Conservation (phyloP, 2,113 vertebrate genomes). For the Stegostoma tigrinum region DNA sequence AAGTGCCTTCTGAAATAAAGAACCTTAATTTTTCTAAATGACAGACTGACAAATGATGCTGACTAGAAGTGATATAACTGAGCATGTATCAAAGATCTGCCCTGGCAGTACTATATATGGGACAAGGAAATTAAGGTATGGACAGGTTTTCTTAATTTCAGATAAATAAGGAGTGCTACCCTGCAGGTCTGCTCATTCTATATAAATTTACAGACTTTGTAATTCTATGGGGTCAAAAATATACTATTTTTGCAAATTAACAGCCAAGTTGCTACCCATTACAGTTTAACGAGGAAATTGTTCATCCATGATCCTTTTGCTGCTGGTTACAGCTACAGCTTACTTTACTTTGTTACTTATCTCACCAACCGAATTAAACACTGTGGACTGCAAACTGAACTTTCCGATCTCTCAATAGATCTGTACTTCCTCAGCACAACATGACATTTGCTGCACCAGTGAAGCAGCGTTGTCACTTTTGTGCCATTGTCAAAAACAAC, state of each 20-base stretch:
- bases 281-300: neutral
- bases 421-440: neutral
- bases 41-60: neutral
- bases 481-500: neutral
- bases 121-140: neutral
- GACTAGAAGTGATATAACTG: neutral
- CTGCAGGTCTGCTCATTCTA: neutral
- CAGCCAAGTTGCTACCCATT: neutral
- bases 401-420: neutral
- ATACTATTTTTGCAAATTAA: neutral
- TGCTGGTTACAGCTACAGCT: neutral
- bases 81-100: neutral
- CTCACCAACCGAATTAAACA: neutral
- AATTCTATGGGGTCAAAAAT: neutral
- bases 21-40: neutral
- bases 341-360: neutral
- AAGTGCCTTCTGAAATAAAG: neutral
- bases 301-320: neutral
- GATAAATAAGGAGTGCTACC: neutral
- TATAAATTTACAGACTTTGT: neutral
- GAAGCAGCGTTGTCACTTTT: neutral
- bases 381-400: neutral
- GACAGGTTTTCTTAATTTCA: neutral
- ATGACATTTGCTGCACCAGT: neutral
- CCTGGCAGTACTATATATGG: neutral